A percentile compares a stretch with the other conserved stretches of the same genome.
Conservation (phyloP, 2,888 invertebrate species). For the Ctena decussata region DNA sequence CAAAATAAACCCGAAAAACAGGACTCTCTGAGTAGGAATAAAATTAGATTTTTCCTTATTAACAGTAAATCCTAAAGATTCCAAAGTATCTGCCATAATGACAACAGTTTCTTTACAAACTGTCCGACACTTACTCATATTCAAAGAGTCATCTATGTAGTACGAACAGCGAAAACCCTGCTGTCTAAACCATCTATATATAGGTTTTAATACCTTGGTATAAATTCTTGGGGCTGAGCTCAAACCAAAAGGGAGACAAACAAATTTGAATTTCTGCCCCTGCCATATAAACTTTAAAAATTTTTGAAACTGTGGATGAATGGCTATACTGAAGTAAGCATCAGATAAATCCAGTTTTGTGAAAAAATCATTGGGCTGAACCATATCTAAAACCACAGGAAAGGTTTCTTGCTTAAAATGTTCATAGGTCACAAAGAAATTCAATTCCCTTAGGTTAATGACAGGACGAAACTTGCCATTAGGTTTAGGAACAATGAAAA, state of each 20-base stretch:
- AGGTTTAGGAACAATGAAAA: slow-evolving; percentile 34
- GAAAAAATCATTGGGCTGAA: slow-evolving; percentile 35
- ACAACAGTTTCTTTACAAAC: neutral
- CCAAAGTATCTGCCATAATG: neutral
- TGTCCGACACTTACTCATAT: slow-evolving; percentile 11
- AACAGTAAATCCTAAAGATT: slow-evolving; percentile 19
- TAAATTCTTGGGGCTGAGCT: slow-evolving; percentile 42
- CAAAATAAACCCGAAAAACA: slow-evolving; percentile 30
- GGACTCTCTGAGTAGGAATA: slow-evolving; percentile 14
- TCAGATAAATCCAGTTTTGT: slow-evolving; percentile 33
- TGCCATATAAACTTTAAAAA: slow-evolving; percentile 34
- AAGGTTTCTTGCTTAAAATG: slow-evolving; percentile 37
- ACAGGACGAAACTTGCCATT: slow-evolving; percentile 35
- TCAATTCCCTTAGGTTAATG: slow-evolving; percentile 36
- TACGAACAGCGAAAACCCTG: slow-evolving; percentile 28
- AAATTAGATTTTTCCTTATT: slow-evolving; percentile 8
- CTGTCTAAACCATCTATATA: slow-evolving; percentile 30
- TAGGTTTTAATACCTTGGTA: slow-evolving; percentile 42
- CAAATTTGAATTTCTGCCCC: slow-evolving; percentile 25
- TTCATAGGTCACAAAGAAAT: slow-evolving; percentile 33
- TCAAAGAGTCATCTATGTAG: slow-evolving; percentile 41
- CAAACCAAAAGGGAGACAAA: slow-evolving; percentile 42
- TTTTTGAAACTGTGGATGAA: slow-evolving; percentile 22
- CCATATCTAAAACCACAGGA: slow-evolving; percentile 1
- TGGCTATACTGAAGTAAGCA: slow-evolving; percentile 7